phyloP scores from a whole-genome alignment of 2,888 invertebrate genomes.

The Lithophane socia region DNA sequence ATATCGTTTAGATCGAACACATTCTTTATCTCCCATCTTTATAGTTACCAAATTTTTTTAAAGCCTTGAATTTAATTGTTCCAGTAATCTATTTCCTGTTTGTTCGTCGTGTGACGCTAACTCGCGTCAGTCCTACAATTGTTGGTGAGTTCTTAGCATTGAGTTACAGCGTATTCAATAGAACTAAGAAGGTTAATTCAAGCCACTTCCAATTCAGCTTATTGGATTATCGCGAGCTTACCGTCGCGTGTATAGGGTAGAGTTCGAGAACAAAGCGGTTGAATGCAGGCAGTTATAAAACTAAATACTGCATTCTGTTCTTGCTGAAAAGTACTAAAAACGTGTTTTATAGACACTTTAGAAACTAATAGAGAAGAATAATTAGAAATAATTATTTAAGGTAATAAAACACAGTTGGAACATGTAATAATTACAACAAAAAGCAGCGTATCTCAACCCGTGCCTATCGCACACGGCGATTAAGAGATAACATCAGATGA shows the following conservation, averaged over 20 bases:
- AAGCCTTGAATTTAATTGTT: conserved; percentile 31
- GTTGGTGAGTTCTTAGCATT: conserved; percentile 60
- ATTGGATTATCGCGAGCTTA: conserved; percentile 78
- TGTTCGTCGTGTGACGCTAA: conserved; percentile 40
- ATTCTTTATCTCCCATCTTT: neutral
- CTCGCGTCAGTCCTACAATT: conserved; percentile 47
- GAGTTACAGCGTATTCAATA: conserved; percentile 67
- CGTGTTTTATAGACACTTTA: neutral
- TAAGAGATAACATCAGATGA: conserved; percentile 45
- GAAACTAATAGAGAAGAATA: neutral
- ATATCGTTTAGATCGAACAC: neutral
- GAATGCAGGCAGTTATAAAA: conserved; percentile 48
- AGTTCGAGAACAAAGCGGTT: conserved; percentile 42
- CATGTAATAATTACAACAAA: conserved; percentile 27
- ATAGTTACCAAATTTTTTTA: conserved; percentile 3
- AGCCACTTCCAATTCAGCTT: conserved; percentile 79
- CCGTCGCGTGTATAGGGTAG: conserved; percentile 48
- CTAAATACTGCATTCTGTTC: conserved; percentile 38
- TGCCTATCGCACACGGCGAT: conserved; percentile 27
- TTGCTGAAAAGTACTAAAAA: neutral
- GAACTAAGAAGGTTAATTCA: conserved; percentile 79
- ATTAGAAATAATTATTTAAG: neutral
- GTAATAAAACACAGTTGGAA: conserved; percentile 19
- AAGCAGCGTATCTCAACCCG: neutral
- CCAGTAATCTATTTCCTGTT: conserved; percentile 36